Base-by-base conservation (phyloP, 2,888 invertebrate genomes). In the Drosophila birchii region DNA sequence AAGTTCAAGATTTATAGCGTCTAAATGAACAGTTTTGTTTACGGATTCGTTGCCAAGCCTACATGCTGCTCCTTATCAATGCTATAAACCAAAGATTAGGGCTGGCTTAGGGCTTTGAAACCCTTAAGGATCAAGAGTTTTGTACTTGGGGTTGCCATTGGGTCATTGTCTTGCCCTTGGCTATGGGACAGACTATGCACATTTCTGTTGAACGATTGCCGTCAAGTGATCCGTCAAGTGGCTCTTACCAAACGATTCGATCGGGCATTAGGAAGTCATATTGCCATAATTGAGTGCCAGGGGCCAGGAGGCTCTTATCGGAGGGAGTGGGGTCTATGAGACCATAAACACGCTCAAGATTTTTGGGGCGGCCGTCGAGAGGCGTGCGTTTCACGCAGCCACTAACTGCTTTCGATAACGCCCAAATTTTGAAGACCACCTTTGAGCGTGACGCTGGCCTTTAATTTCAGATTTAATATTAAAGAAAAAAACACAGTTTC, bases 381-480 rank as follows among this genome's bases (percentile, higher is more conserved):
- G 44, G 29, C 36, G 38, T 44, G 32, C 29, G 55, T 47, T 78
- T 74, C 82, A 88, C 86, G 86, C 68, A 69, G 26, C 43, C 66
- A 57, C 45, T 69, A 73, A 70, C 69, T 86, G 88, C 44, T 88
- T 74, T 77, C 18, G 84, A 86, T 88, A 78, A 61, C 70, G 66
- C 23, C 49, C 56, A 44, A 49, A 23, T 74, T 63, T 68, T 20
- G 16, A 47, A n/a, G 47, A 34, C 39, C 57, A 80, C 64, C 69
- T 68, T 88, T 82, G 62, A 49, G 23, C 53, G 54, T 74, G 78
- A 76, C 80, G 66, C 39, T 43, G n/a, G 9, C 14, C 12, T 38
- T 58, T 39, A 6, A 16, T 36, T 67, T 49, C 29, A 66, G 45
- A 74, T 58, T 54, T 55, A 23, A 58, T 53, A 74, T 57, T 54